Conservation (phyloP, 2,113 vertebrate species). For the Amblyopsis rosae region DNA sequence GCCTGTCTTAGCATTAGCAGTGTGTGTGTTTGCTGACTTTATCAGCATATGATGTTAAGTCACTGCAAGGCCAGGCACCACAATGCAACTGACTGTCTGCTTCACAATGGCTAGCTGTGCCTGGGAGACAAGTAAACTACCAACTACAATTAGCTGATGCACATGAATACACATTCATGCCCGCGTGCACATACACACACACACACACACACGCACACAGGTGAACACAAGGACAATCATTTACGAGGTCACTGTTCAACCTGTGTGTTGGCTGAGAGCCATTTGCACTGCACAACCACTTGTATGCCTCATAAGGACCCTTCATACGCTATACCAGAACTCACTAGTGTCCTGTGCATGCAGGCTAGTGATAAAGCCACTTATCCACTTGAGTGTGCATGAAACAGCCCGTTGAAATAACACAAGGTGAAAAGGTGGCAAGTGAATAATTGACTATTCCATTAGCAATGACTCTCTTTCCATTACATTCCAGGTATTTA, state of each 20-base stretch:
- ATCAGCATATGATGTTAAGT: constrained; percentile 36
- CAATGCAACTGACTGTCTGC: constrained; percentile 20
- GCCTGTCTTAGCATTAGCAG: constrained; percentile 44
- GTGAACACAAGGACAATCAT: constrained; percentile 2
- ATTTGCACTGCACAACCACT: neutral
- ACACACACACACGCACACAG: constrained; percentile 2
- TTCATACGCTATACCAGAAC: neutral
- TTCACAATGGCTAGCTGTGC: constrained; percentile 38
- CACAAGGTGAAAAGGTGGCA: constrained; percentile 38
- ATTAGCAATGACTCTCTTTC: constrained; percentile 14
- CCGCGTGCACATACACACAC: constrained; percentile 10
- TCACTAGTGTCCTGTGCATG: neutral
- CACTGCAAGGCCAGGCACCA: constrained; percentile 3
- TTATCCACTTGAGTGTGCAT: neutral
- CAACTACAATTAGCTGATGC: neutral
- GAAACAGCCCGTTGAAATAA: constrained; percentile 20
- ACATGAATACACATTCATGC: neutral
- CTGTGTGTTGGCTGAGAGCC: neutral
- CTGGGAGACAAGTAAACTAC: constrained; percentile 28
- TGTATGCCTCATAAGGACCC: constrained; percentile 5
- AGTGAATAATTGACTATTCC: constrained; percentile 48
- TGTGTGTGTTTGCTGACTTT: constrained; percentile 32
- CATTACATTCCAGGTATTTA: neutral
- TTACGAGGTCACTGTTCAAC: neutral
- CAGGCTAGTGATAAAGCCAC: neutral